Evolutionary conservation across 37 sponge, comb jelly and placozoan species (phyloP), one percentile per base, ranked within the genome.

Genomic region (Theonella swinhoei): DNA sequence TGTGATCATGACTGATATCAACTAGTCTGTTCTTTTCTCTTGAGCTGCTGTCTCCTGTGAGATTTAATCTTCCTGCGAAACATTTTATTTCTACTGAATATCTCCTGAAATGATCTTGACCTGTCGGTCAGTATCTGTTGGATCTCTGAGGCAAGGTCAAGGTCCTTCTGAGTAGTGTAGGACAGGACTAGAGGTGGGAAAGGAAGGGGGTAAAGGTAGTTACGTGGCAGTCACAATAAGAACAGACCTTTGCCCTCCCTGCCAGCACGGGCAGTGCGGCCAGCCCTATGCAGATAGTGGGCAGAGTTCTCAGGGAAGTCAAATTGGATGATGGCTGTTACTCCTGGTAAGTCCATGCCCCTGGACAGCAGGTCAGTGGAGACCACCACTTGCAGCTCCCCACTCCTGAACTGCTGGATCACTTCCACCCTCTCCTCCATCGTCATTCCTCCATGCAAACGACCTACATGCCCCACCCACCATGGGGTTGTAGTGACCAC

Each of bases 71-170:
- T 88, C 66, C 92, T 88, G n/a, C 93, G 59, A 4, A 95, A 61
- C 90, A 89, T 91, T 59, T 88, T 91, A 63, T 95, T 95, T 32
- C 95, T 64, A 39, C 95, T 95, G 62, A 95, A 95, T 4, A 91
- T 58, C 4, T 79, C 36, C 32, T 80, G 83, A 61, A 93, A 87
- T 4, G 88, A 68, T 75, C 39, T 62, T 72, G 68, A 28, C 20
- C 76, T 37, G 58, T 85, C 77, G 0, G 25, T 30, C 26, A 90
- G 19, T 24, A 84, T 76, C 5, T 76, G 24, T 61, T 79, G 40
- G 30, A 95, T 88, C 69, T 81, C 77, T 23, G 28, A 23, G 2
- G 82, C 87, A 24, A 95, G 54, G 40, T 82, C 80, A 3, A 47
- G 24, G 70, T 85, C 85, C 4, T 39, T 30, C 22, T 75, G 61